phyloP scores from a whole-genome alignment of 1,140 invertebrate genomes.

The Scaptomyza pallida region DNA sequence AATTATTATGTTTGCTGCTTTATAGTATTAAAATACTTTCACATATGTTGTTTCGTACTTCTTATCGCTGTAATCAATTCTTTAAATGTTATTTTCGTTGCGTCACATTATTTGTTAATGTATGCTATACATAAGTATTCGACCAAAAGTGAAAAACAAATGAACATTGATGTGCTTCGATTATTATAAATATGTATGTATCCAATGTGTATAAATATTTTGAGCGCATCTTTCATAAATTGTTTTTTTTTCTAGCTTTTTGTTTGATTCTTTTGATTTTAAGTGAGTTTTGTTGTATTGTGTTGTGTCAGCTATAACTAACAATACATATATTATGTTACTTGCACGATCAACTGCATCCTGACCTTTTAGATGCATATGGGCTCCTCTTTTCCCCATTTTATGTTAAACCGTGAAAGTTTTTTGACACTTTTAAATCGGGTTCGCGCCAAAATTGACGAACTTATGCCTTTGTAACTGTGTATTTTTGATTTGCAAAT shows the following conservation, averaged over 20 bases:
- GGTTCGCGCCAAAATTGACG: constrained; percentile 7
- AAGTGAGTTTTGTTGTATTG: constrained; percentile 12
- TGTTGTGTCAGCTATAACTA: constrained; percentile 6
- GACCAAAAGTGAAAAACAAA: constrained; percentile 25
- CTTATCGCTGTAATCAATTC: constrained; percentile 38
- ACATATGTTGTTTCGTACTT: constrained; percentile 40
- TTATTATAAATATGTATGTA: constrained; percentile 26
- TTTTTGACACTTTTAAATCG: neutral
- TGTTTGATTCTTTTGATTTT: constrained; percentile 19
- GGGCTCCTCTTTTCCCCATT: neutral
- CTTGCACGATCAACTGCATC: neutral
- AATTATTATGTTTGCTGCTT: constrained; percentile 27
- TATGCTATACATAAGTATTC: constrained; percentile 49
- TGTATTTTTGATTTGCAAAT: constrained; percentile 1
- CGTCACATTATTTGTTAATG: constrained; percentile 21
- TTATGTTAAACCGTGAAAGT: neutral
- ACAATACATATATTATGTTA: constrained; percentile 4
- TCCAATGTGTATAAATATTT: constrained; percentile 47
- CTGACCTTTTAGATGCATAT: neutral
- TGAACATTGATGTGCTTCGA: constrained; percentile 22
- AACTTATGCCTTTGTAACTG: neutral
- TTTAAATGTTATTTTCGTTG: constrained; percentile 31
- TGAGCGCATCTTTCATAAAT: constrained; percentile 37
- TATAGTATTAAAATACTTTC: constrained; percentile 43
- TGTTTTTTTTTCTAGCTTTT: too few relatives aligned